A percentile compares a stretch with the other conserved stretches of the same genome.
Conservation (phyloP, 2,113 vertebrate genomes). For the Isichthys henryi region DNA sequence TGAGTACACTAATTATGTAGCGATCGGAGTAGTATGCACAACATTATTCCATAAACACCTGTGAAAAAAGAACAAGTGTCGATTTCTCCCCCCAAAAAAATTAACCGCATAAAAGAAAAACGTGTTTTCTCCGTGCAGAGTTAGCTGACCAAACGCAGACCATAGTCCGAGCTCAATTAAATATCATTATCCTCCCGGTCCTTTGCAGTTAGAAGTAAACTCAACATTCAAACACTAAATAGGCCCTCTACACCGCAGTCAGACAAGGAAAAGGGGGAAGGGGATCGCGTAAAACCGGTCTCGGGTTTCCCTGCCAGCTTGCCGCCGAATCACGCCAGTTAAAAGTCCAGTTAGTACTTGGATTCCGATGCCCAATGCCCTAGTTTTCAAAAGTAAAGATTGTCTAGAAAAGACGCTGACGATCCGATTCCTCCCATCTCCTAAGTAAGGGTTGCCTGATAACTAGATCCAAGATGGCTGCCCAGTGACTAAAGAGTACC, state of each 20-base stretch:
- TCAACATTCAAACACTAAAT: slow-evolving; percentile 10
- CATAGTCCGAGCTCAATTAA: slow-evolving; percentile 3
- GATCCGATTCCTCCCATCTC: slow-evolving; percentile 58
- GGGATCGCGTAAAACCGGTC: background rate
- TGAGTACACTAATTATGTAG: background rate
- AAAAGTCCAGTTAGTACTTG: background rate
- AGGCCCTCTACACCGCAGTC: slow-evolving; percentile 27
- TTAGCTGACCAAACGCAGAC: background rate
- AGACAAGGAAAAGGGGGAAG: slow-evolving; percentile 18
- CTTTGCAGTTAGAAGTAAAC: slow-evolving; percentile 14
- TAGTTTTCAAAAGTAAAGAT: slow-evolving; percentile 24
- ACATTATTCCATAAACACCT: background rate
- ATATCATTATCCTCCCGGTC: background rate
- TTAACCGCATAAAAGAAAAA: slow-evolving; percentile 1
- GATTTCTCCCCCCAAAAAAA: background rate
- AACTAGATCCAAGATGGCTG: slow-evolving; percentile 87
- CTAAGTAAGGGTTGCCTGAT: slow-evolving; percentile 46
- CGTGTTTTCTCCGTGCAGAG: slow-evolving; percentile 5
- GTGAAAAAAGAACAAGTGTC: background rate
- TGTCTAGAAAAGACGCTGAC: slow-evolving; percentile 32
- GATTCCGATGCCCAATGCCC: background rate
- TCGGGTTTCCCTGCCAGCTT: background rate
- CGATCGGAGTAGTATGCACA: background rate
- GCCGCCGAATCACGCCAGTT: background rate
- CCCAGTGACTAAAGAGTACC: slow-evolving; percentile 54